Evolutionary conservation across 2,888 invertebrate genomes (phyloP).

Genomic region (Ellobium chinense): DNA sequence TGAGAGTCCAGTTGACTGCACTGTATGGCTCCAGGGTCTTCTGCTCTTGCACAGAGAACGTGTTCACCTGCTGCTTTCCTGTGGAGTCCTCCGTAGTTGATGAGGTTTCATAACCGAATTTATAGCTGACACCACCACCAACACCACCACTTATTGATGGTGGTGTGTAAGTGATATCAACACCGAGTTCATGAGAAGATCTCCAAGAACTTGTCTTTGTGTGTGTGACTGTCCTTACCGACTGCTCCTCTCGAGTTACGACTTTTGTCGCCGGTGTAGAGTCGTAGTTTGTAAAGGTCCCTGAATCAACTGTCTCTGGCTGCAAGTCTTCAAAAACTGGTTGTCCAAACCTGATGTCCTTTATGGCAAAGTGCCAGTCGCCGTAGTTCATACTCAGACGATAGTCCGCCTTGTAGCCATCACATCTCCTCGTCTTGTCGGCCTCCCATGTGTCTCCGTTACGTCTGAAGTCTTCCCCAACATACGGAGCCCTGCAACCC

Average conservation of each 20-base stretch:
- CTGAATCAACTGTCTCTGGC: conserved; percentile 2
- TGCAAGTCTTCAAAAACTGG: neutral
- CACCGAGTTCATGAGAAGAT: too few species aligned
- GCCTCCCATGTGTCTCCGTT: conserved; percentile 7
- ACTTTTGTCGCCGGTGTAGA: too few species aligned
- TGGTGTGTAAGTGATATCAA: too few species aligned
- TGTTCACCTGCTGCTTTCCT: neutral
- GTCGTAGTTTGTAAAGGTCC: too few species aligned
- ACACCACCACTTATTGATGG: too few species aligned
- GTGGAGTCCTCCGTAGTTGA: neutral
- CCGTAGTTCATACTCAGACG: conserved; percentile 2
- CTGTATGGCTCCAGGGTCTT: neutral
- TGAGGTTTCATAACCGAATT: conserved; percentile 2
- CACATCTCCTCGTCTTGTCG: neutral
- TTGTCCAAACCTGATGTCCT: conserved; percentile 10
- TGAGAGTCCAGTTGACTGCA: neutral
- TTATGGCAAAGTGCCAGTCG: conserved; percentile 7
- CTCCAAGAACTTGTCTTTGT: too few species aligned
- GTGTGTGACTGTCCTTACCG: too few species aligned
- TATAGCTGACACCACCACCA: too few species aligned
- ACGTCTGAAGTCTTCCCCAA: conserved; percentile 18
- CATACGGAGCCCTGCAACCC: neutral
- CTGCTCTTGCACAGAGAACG: neutral
- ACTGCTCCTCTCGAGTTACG: too few species aligned
- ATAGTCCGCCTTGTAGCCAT: neutral